Conservation (phyloP, 2,113 vertebrate species). For the Lichenostomus cassidix region DNA sequence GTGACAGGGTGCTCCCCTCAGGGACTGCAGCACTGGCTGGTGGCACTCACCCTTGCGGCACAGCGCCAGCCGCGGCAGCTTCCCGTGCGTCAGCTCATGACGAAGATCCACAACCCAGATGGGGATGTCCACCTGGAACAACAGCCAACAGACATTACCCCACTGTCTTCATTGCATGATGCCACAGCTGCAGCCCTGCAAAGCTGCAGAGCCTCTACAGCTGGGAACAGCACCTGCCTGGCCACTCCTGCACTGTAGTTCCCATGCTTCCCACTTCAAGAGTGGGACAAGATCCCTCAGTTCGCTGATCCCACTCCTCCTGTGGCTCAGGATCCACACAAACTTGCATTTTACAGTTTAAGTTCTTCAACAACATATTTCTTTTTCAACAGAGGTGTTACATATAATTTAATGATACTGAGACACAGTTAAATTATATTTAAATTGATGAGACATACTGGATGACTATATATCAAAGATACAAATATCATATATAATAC, state of each 20-base stretch:
- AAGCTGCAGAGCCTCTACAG: neutral
- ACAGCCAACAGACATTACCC: neutral
- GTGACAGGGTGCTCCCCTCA: neutral
- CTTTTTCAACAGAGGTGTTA: neutral
- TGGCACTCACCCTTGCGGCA: constrained; percentile 84
- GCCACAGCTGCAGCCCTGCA: neutral
- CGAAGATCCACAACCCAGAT: constrained; percentile 93
- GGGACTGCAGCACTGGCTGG: neutral
- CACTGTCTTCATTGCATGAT: accelerated
- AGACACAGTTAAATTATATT: neutral
- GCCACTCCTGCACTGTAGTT: accelerated
- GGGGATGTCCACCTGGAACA: constrained; percentile 84
- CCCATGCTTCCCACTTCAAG: neutral
- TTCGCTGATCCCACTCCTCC: neutral
- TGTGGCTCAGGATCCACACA: neutral
- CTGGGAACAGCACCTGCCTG: neutral
- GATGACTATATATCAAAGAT: neutral
- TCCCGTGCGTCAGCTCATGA: constrained; percentile 90
- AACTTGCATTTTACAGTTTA: neutral
- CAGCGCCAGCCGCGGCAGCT: constrained; percentile 84
- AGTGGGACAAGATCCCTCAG: neutral
- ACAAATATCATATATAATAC: neutral
- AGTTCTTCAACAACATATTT: neutral
- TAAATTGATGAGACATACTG: neutral
- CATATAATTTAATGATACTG: neutral